These are phyloP conservation scores for Denticeps clupeoides DNA, from an alignment of 2,797 vertebrate genomes.

Conservation along the genomic window DNA sequence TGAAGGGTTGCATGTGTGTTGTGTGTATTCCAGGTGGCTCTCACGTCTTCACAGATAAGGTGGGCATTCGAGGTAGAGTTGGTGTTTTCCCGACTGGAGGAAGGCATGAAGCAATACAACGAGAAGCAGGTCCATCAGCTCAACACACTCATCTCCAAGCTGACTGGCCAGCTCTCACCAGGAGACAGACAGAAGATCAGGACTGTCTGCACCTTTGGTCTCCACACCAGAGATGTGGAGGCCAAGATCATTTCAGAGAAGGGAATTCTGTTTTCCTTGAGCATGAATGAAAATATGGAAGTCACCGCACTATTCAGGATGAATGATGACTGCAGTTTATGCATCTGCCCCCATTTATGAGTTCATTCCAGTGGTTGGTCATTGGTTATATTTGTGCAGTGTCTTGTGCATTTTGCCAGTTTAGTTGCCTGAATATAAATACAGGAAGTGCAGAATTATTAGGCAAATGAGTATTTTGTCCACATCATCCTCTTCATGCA, in stretches of 20 bases:
- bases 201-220: slow-evolving; percentile 93
- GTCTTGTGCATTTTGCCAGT: no score
- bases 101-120: slow-evolving; percentile 88
- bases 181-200: slow-evolving; percentile 90
- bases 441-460: no score
- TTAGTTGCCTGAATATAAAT: not conserved
- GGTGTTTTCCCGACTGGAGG: slow-evolving; percentile 78
- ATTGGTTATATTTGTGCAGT: no score
- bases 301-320: no score
- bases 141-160: slow-evolving; percentile 81
- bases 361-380: no score
- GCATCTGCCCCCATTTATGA: no score
- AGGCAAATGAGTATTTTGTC: no score
- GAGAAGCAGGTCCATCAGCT: slow-evolving; percentile 85
- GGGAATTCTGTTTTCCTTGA: slow-evolving; percentile 58
- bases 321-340: no score
- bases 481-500: no score
- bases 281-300: no score
- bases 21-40: slow-evolving; percentile 76
- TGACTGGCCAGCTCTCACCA: slow-evolving; percentile 77
- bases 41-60: slow-evolving; percentile 92
- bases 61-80: slow-evolving; percentile 85
- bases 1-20: no score
- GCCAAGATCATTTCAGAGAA: slow-evolving; percentile 85
- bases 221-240: slow-evolving; percentile 89